Evolutionary conservation across 2,888 invertebrate genomes (phyloP), one percentile per base, ranked within the genome.

Genomic region (Ophion ventricosus): DNA sequence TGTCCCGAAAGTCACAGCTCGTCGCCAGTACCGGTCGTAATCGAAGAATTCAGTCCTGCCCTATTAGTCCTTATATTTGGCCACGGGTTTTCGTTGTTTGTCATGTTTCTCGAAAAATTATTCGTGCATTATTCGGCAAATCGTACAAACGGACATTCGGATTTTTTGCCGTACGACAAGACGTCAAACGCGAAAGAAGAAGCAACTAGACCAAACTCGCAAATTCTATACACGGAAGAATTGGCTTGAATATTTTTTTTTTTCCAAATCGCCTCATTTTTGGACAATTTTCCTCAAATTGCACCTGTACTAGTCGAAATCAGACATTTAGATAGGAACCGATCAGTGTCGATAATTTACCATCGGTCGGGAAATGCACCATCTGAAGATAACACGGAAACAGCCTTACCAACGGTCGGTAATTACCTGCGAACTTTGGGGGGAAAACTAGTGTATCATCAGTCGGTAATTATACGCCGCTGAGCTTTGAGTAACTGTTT

Each of bases 1-100:
- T 92, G 91, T 79, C 91, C 91, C 0, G 89, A 90, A 73, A 89
- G 89, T 83, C 88, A 90, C 73, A 91, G 86, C 80, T 88, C 89
- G 0, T 84, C 81, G 1, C 91, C 91, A 2, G 85, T 88, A 40
- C 90, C 90, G 25, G 90, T 91, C 2, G 84, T 87, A 14, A 79
- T 91, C n/a, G 79, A 86, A 43, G 91, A 91, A 85, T 91, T 91
- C 70, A 86, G 87, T 81, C 90, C 91, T 7, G 89, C 89, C 4
- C n/a, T 90, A 10, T 86, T 91, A 56, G 83, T 91, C 64, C 78
- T 91, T 11, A 26, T 86, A 1, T 79, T 87, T 25, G 91, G 91
- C 8, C 59, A 78, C 17, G 80, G 69, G 8, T 23, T 89, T 0
- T 86, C 89, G 5, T 29, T 87, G 2, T 82, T 87, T 7, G 67